These are phyloP conservation scores for Agelas oroides DNA, from an alignment of 37 sponge, comb jelly and placozoan genomes.

Conservation along the genomic window DNA sequence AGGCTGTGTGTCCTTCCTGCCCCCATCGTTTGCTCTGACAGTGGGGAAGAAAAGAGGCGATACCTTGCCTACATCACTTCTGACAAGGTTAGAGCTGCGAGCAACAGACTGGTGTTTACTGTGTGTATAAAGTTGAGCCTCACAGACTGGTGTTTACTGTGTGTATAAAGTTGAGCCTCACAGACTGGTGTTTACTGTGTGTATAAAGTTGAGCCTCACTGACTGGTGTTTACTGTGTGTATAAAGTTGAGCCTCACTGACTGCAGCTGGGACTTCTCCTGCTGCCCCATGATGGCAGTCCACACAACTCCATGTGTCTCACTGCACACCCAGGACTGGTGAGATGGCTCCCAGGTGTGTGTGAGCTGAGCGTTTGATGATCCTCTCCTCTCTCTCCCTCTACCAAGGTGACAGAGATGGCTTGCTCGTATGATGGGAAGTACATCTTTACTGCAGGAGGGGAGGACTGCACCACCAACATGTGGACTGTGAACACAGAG, in stretches of 20 bases:
- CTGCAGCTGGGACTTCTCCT: slow-evolving; percentile 87
- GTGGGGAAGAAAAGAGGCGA: slow-evolving; percentile 55
- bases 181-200: too few species aligned
- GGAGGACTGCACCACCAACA: slow-evolving; percentile 79
- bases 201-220: too few species aligned
- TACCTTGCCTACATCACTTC: slow-evolving; percentile 88
- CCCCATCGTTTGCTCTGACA: slow-evolving; percentile 24
- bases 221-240: too few species aligned
- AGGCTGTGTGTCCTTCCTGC: slow-evolving; percentile 75
- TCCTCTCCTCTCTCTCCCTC: too few species aligned
- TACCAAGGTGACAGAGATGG: slow-evolving; percentile 75
- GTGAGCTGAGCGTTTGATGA: too few species aligned
- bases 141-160: too few species aligned
- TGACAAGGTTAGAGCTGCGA: slow-evolving; percentile 67
- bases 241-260: background rate
- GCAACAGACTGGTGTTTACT: background rate
- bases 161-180: too few species aligned
- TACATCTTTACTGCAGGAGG: slow-evolving; percentile 92
- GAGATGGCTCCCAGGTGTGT: background rate
- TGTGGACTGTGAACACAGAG: slow-evolving; percentile 92
- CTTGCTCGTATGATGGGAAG: slow-evolving; percentile 80
- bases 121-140: too few species aligned
- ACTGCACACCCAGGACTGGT: slow-evolving; percentile 90
- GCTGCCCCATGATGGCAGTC: slow-evolving; percentile 96
- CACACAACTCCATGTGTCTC: slow-evolving; percentile 87